A percentile compares a stretch with the other conserved stretches of the same genome.
Evolutionary conservation across 2,888 invertebrate genomes (phyloP).

Genomic region (Unio pictorum): DNA sequence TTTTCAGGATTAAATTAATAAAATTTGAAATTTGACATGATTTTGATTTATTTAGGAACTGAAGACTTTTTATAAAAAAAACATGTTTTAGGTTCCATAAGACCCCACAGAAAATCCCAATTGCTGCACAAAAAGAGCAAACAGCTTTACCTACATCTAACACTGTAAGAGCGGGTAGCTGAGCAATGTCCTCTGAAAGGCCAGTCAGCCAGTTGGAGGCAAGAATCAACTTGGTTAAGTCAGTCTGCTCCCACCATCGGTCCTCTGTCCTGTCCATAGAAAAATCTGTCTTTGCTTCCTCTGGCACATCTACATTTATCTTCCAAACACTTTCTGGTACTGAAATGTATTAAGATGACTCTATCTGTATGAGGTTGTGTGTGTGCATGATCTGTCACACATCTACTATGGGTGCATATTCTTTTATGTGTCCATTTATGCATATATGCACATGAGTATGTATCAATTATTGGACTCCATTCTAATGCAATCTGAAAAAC

Average conservation of each 20-base stretch:
- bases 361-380: no score
- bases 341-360: slow-evolving; percentile 16
- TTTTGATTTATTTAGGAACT: background rate
- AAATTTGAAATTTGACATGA: background rate
- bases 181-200: slow-evolving; percentile 68
- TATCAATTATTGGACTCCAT: no score
- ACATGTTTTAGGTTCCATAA: background rate
- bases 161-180: slow-evolving; percentile 69
- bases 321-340: slow-evolving; percentile 70
- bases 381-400: no score
- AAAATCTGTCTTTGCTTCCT: slow-evolving; percentile 67
- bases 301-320: slow-evolving; percentile 71
- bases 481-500: no score
- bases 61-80: no score
- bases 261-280: slow-evolving; percentile 68
- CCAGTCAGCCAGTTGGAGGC: slow-evolving; percentile 69
- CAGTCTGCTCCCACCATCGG: slow-evolving; percentile 83
- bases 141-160: slow-evolving; percentile 69
- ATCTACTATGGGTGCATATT: no score
- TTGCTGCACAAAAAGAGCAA: background rate
- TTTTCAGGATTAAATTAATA: no score
- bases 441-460: no score
- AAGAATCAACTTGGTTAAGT: slow-evolving; percentile 82
- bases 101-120: background rate
- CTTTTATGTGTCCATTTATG: no score